phyloP scores from a whole-genome alignment of 2,113 vertebrate genomes.

The Nanorana parkeri region DNA sequence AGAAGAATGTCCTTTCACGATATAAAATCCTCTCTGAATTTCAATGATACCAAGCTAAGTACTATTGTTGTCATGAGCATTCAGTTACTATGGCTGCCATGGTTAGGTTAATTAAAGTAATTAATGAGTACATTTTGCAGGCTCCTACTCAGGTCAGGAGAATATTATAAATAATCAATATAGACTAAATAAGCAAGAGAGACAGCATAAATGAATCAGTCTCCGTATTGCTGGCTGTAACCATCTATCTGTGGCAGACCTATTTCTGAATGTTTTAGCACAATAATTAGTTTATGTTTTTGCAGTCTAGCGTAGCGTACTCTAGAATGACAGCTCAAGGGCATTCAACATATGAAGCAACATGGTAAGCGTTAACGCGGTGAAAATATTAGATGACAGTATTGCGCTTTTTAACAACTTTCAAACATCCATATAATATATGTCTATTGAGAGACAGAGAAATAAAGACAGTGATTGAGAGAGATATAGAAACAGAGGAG shows the following conservation, averaged over 20 bases:
- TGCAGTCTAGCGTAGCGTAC: conserved; percentile 19
- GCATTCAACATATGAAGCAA: conserved; percentile 19
- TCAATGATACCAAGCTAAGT: conserved; percentile 39
- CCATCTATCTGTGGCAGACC: conserved; percentile 20
- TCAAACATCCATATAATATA: neutral
- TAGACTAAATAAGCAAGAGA: conserved; percentile 29
- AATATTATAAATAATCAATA: conserved; percentile 41
- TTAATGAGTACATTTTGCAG: conserved; percentile 39
- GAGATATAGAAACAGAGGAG: too few species aligned
- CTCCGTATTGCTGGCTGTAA: conserved; percentile 34
- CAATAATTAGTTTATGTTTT: conserved; percentile 41
- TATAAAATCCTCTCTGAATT: conserved; percentile 54
- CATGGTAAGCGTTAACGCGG: neutral
- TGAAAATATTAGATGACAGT: neutral
- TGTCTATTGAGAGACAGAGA: too few species aligned
- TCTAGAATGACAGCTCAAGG: conserved; percentile 42
- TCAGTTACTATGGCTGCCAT: conserved; percentile 20
- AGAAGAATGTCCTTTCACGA: conserved; percentile 34
- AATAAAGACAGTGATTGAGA: too few species aligned
- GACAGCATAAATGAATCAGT: conserved; percentile 18
- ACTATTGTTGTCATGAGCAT: conserved; percentile 7
- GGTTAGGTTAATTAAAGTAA: conserved; percentile 60
- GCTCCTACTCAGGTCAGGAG: conserved; percentile 29
- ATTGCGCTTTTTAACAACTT: neutral
- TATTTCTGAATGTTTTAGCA: conserved; percentile 41